These are phyloP conservation scores for Saimiri boliviensis DNA, from an alignment of 2,113 vertebrate genomes.

Conservation along the genomic window DNA sequence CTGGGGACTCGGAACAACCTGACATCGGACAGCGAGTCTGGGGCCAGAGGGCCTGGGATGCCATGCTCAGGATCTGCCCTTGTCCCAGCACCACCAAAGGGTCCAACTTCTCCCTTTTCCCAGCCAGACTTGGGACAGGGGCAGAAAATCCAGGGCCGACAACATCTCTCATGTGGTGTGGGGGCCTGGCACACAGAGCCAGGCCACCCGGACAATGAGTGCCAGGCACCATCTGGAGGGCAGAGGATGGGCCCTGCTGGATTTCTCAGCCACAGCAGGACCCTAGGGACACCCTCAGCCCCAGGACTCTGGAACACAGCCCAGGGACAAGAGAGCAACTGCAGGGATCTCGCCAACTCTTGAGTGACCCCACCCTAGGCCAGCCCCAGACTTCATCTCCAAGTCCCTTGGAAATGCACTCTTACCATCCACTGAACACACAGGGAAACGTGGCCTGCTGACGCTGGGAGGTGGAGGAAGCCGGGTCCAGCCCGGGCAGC, in stretches of 20 bases:
- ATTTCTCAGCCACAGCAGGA: neutral
- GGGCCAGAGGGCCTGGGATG: neutral
- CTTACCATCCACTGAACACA: neutral
- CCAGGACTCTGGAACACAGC: neutral
- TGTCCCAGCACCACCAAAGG: accelerated
- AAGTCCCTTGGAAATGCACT: accelerated
- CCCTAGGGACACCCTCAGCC: accelerated
- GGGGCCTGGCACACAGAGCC: neutral
- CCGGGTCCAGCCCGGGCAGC: accelerated
- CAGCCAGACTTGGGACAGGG: neutral
- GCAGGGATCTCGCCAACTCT: neutral
- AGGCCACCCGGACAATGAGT: neutral
- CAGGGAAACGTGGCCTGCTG: neutral
- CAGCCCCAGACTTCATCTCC: neutral
- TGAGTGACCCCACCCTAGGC: neutral
- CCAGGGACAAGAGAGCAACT: too few species aligned
- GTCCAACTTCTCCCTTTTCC: neutral
- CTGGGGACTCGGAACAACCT: accelerated
- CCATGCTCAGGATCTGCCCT: neutral
- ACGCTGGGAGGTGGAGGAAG: neutral
- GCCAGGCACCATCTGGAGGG: neutral
- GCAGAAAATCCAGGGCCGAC: neutral
- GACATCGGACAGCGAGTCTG: neutral
- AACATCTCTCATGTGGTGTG: accelerated
- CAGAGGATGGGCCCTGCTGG: neutral